Evolutionary conservation across 1,140 invertebrate genomes (phyloP), one percentile per base, ranked within the genome.

Genomic region (Drosophila tani): DNA sequence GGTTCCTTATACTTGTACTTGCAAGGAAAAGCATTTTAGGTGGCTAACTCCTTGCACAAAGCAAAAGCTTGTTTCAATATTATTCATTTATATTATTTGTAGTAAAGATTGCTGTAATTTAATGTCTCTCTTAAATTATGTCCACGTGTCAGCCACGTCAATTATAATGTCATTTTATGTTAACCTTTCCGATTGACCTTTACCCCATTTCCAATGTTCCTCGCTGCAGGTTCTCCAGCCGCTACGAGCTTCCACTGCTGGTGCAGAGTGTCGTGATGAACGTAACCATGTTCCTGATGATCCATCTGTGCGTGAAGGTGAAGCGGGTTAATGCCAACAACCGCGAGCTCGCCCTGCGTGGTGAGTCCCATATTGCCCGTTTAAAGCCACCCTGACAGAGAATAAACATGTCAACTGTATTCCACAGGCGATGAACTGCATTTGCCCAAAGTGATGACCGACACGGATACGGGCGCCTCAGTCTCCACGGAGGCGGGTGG

Each of bases 231-330:
- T 99, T 99, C 96, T 99, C 98, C 55, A 98, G 98, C 93, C 96
- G 95, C 76, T 99, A 98, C 95, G 98, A 99, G 94, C 93, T 97
- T 90, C 98, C 99, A 71, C 94, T 99, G 74, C 94, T 99, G 63
- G 95, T 98, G 58, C 99, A 99, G 95, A 99, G 98, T 94, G 95
- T 99, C 91, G 95, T 99, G 29, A 99, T 99, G 99, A 99, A 98
- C 92, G 92, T 97, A 32, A 96, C 98, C 73, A 99, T 99, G 99
- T 95, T 99, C 91, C 94, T 96, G 24, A 98, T 99, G 97, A 96
- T 99, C 74, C 96, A 98, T 93, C 94, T 99, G 15, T 99, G 98
- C 94, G 96, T 99, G 29, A 95, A 95, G 91, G 96, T 99, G 62
- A 96, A 95, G 85, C 96, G 96, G 92, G 96, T 96, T 93, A 97